Evolutionary conservation across 2,797 vertebrate species (phyloP).

Genomic region (Coendou prehensilis): DNA sequence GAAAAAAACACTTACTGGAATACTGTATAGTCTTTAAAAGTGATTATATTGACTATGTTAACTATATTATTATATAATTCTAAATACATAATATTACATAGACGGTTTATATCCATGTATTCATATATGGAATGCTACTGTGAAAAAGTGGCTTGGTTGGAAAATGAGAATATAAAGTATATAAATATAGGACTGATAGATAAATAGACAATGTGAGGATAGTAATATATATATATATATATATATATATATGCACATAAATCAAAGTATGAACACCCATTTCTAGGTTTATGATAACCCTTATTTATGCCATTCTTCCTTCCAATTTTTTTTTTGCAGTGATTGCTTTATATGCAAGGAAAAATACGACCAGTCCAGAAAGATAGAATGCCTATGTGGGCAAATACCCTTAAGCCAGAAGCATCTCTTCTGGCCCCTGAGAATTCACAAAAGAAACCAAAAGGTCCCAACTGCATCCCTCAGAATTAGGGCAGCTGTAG

Average conservation of each 20-base stretch:
- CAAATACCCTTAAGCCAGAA: neutral
- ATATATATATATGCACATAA: neutral
- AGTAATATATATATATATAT: neutral
- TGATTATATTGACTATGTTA: neutral
- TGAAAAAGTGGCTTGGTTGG: slow-evolving; percentile 26
- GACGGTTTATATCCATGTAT: neutral
- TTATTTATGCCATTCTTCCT: slow-evolving; percentile 6
- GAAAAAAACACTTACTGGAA: neutral
- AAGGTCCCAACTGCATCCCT: neutral
- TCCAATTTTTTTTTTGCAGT: slow-evolving; percentile 14
- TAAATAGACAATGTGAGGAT: neutral
- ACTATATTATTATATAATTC: neutral
- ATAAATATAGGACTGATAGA: neutral
- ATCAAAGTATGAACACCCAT: slow-evolving; percentile 52
- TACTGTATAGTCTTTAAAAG: slow-evolving; percentile 17
- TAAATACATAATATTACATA: neutral
- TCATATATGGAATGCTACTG: neutral
- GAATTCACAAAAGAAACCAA: slow-evolving; percentile 35
- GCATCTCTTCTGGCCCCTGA: neutral
- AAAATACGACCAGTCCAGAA: slow-evolving; percentile 51
- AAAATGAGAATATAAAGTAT: neutral
- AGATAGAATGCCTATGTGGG: neutral
- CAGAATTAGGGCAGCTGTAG: slow-evolving; percentile 16
- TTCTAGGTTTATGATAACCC: slow-evolving; percentile 31
- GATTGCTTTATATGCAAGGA: neutral